These are phyloP conservation scores for Drosophila histrio DNA, from an alignment of 2,888 invertebrate genomes.

Conservation along the genomic window DNA sequence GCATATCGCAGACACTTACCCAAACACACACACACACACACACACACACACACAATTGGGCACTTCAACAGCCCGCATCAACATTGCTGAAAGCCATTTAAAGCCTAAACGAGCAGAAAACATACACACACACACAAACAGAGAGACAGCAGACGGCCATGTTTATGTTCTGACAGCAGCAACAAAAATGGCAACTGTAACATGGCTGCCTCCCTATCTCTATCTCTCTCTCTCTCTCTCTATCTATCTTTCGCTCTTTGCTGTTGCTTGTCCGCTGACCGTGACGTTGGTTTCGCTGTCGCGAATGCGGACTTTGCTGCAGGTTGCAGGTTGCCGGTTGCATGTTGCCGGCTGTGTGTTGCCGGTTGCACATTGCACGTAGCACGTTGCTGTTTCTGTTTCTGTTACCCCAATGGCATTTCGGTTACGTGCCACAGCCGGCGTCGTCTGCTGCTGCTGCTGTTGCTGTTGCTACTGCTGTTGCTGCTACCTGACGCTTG, in stretches of 20 bases:
- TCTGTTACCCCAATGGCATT: conserved; percentile 34
- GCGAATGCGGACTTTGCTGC: conserved; percentile 56
- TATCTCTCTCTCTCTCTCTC: not conserved
- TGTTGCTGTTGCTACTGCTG: conserved; percentile 15
- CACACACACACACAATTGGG: not conserved
- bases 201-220: conserved; percentile 7
- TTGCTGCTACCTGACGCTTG: conserved; percentile 67
- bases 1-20: not conserved
- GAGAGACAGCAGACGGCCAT: conserved; percentile 22
- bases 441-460: conserved; percentile 29
- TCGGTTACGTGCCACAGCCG: conserved; percentile 50
- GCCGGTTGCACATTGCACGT: conserved; percentile 22
- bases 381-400: conserved; percentile 40
- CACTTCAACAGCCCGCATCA: conserved; percentile 30
- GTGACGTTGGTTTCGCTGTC: conserved; percentile 66
- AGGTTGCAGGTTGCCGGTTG: conserved; percentile 48
- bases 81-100: conserved; percentile 42
- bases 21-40: conserved; percentile 1
- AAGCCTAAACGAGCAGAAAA: conserved; percentile 42
- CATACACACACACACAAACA: not conserved
- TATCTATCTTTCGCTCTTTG: not conserved
- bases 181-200: conserved; percentile 52
- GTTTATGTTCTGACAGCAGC: conserved; percentile 53
- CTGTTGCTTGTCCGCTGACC: conserved; percentile 60
- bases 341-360: conserved; percentile 19